phyloP scores from a whole-genome alignment of 2,888 invertebrate species.

The Ephialtes manifestator region DNA sequence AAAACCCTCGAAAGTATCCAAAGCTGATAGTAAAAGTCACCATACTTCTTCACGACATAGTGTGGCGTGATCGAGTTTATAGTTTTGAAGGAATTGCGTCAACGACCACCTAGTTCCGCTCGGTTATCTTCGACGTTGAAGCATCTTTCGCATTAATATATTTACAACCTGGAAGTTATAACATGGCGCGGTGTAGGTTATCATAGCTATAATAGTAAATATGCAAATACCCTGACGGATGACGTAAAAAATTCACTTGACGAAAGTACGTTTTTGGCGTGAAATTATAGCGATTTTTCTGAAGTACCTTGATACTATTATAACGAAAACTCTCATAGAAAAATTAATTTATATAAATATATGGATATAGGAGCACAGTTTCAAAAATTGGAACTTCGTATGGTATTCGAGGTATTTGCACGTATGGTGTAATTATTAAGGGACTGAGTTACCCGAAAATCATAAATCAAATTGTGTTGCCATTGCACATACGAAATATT shows the following conservation, averaged over 20 bases:
- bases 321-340: background rate
- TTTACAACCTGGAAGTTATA: constrained; percentile 14
- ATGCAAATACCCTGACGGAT: background rate
- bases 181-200: background rate
- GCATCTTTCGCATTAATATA: constrained; percentile 44
- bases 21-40: constrained; percentile 6
- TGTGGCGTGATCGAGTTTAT: constrained; percentile 1
- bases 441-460: too few relatives aligned
- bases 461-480: too few relatives aligned
- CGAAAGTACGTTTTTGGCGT: constrained; percentile 20
- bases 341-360: background rate
- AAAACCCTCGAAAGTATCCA: constrained; percentile 29
- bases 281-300: background rate
- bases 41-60: constrained; percentile 5
- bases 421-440: background rate
- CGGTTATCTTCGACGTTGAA: constrained; percentile 34
- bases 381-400: background rate
- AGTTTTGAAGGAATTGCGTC: constrained; percentile 5
- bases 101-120: background rate
- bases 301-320: background rate
- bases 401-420: background rate
- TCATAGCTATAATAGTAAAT: constrained; percentile 5
- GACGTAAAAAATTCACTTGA: constrained; percentile 24
- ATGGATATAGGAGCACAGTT: background rate
- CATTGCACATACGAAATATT: too few relatives aligned